Percentiles rank a stretch among this genome's conserved stretches.
Evolutionary conservation across 2,888 invertebrate species (phyloP).

Genomic region (Drosophila trichaetosa): DNA sequence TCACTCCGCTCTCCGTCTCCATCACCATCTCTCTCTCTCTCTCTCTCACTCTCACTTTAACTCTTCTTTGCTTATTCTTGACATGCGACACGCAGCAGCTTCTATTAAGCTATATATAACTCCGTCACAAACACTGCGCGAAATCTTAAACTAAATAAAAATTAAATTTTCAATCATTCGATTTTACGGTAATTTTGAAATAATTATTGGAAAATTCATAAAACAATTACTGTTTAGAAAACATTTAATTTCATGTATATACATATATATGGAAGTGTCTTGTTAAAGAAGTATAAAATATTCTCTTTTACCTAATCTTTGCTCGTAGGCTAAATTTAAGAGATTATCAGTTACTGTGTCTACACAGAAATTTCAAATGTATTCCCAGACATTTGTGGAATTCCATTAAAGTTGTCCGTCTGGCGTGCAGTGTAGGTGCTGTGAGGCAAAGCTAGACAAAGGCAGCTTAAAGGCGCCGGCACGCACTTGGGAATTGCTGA

Average conservation of each 20-base stretch:
- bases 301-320: not conserved
- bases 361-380: not conserved
- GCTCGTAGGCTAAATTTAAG: not conserved
- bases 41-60: constrained; percentile 18
- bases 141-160: constrained; percentile 7
- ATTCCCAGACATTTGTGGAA: not conserved
- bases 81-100: constrained; percentile 57
- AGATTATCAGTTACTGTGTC: not conserved
- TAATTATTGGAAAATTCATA: not conserved
- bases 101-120: constrained; percentile 53
- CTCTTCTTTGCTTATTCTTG: constrained; percentile 30
- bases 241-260: not conserved
- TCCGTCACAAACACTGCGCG: constrained; percentile 39
- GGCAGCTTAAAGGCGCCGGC: constrained; percentile 45
- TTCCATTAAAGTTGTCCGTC: not conserved
- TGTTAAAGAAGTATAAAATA: not conserved
- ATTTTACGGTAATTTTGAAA: not conserved
- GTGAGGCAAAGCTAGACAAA: constrained; percentile 35
- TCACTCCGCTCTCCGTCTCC: not conserved
- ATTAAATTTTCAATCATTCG: not conserved
- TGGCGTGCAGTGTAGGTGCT: constrained; percentile 34
- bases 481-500: constrained; percentile 64
- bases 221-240: not conserved
- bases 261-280: not conserved
- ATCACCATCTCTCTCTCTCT: not conserved